Conservation (phyloP, 2,888 invertebrate genomes). For the Trypoxylon attenuatum region DNA sequence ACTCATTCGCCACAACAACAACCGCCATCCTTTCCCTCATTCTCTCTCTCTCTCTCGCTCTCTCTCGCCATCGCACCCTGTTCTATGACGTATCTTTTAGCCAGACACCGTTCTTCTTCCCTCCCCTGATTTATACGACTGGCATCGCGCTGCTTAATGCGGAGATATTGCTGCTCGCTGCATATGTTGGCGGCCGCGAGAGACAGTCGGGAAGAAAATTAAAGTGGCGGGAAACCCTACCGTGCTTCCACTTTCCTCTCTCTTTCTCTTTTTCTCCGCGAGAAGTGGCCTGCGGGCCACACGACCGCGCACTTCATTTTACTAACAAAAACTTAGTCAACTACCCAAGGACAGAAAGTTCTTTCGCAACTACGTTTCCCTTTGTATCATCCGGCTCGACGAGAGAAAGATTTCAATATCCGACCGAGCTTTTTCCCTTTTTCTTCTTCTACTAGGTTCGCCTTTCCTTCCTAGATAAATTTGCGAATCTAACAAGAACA, state of each 20-base stretch:
- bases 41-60: neutral
- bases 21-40: neutral
- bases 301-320: no score
- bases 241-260: no score
- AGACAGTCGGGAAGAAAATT: neutral
- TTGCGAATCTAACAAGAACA: constrained; percentile 38
- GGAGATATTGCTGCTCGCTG: neutral
- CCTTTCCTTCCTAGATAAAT: constrained; percentile 34
- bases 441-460: no score
- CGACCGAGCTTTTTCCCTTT: constrained; percentile 34
- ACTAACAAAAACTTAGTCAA: constrained; percentile 55
- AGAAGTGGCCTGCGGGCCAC: no score
- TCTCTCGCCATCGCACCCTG: neutral
- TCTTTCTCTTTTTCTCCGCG: no score
- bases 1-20: neutral
- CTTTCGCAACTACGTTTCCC: constrained; percentile 38
- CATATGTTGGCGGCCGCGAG: neutral
- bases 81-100: neutral
- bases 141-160: neutral
- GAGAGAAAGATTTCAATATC: constrained; percentile 21
- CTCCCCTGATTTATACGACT: neutral
- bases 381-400: constrained; percentile 45
- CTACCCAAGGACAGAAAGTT: constrained; percentile 48
- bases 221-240: no score
- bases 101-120: neutral